These are phyloP conservation scores for Chrysolina americana DNA, from an alignment of 2,888 invertebrate species.

Conservation along the genomic window DNA sequence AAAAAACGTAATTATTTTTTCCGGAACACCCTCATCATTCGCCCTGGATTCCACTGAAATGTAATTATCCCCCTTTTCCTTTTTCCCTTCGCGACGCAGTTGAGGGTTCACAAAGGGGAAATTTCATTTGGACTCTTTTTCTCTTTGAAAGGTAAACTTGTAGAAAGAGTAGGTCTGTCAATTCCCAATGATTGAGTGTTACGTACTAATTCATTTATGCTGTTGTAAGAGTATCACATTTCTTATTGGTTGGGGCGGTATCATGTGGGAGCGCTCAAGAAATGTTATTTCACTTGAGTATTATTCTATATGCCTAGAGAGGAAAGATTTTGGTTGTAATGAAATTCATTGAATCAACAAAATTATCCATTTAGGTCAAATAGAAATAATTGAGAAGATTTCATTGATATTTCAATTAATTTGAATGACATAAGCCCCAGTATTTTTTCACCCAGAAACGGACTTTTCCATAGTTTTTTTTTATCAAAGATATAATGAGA, in stretches of 20 bases:
- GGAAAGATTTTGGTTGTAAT: no score
- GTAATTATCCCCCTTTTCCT: conserved; percentile 41
- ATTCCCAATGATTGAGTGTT: not conserved
- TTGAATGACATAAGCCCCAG: no score
- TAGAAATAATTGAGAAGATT: no score
- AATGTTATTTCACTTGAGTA: not conserved
- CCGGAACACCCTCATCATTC: conserved; percentile 8
- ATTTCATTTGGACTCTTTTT: not conserved
- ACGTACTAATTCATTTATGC: not conserved
- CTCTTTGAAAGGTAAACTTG: conserved; percentile 17
- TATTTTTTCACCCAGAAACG: no score
- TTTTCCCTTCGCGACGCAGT: conserved; percentile 8
- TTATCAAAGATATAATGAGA: no score
- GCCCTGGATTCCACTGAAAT: conserved; percentile 31
- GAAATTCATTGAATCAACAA: no score
- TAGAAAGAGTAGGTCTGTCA: conserved; percentile 2
- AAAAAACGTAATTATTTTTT: conserved; percentile 41
- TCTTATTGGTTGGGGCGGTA: not conserved
- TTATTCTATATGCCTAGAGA: not conserved
- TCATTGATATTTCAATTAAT: no score
- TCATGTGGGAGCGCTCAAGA: not conserved
- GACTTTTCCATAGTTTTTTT: no score
- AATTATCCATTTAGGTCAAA: no score
- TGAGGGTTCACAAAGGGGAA: not conserved
- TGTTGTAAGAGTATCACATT: not conserved